Conservation (phyloP, 37 sponge, comb jelly and placozoan species). For the Hormiphora californensis region DNA sequence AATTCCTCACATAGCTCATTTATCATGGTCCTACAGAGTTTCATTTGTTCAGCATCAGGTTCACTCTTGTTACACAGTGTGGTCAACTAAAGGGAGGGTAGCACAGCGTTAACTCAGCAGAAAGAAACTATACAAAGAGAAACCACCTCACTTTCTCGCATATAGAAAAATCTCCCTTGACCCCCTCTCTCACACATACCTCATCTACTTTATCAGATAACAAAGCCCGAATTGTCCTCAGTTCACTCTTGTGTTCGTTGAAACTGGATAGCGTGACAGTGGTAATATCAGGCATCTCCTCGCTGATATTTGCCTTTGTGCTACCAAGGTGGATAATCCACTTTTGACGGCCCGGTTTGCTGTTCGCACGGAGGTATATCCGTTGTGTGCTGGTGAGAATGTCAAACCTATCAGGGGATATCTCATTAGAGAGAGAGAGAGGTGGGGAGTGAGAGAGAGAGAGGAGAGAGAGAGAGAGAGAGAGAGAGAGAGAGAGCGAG, state of each 20-base stretch:
- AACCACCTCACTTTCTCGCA: neutral
- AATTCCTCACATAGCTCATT: constrained; percentile 49
- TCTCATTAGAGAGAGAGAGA: too few species aligned
- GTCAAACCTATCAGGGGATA: too few species aligned
- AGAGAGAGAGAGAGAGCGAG: too few species aligned
- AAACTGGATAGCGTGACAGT: neutral
- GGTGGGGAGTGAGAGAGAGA: too few species aligned
- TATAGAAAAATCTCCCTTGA: neutral
- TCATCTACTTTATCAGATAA: constrained; percentile 37
- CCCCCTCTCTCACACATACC: neutral
- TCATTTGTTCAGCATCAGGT: neutral
- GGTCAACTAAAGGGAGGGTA: too few species aligned
- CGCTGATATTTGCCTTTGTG: constrained; percentile 25
- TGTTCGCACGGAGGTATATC: constrained; percentile 37
- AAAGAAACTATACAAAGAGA: neutral
- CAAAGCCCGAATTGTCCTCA: constrained; percentile 18
- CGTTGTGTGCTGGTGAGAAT: constrained; percentile 7
- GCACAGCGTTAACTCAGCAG: too few species aligned
- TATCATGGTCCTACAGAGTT: neutral
- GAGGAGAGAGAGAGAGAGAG: too few species aligned
- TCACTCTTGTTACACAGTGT: neutral
- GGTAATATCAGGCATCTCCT: constrained; percentile 44
- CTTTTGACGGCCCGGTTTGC: constrained; percentile 28
- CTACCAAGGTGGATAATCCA: constrained; percentile 42
- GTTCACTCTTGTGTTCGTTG: constrained; percentile 45